Conservation (phyloP, 2,888 invertebrate species). For the Hololepta plana region DNA sequence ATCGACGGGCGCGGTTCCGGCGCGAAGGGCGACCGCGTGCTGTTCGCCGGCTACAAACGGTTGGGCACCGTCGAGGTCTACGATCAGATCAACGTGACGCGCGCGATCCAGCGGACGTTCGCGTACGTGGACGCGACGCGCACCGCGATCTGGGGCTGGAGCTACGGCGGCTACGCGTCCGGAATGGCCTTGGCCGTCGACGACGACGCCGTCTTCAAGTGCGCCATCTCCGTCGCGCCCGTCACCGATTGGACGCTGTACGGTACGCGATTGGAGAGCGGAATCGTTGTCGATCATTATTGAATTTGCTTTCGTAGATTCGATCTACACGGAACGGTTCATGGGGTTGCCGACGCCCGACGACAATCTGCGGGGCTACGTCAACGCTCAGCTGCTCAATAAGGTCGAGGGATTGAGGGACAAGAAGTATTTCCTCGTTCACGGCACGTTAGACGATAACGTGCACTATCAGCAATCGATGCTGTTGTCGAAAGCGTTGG, state of each 20-base stretch:
- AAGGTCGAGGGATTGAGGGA: slow-evolving; percentile 37
- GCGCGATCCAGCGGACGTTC: slow-evolving; percentile 45
- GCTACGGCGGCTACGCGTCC: slow-evolving; percentile 90
- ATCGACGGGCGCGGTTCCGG: slow-evolving; percentile 88
- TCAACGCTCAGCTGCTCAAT: slow-evolving; percentile 55
- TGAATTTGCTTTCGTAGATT: slow-evolving; percentile 56
- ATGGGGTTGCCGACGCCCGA: slow-evolving; percentile 65
- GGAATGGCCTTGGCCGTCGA: slow-evolving; percentile 75
- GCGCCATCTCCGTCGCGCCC: slow-evolving; percentile 90
- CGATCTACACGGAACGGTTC: slow-evolving; percentile 92
- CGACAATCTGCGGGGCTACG: slow-evolving; percentile 61
- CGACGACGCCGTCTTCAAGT: slow-evolving; percentile 57
- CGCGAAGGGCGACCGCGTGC: slow-evolving; percentile 61
- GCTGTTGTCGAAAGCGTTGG: slow-evolving; percentile 73
- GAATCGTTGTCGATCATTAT: background rate
- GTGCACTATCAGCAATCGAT: slow-evolving; percentile 96
- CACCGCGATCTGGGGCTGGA: slow-evolving; percentile 97
- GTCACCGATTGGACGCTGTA: slow-evolving; percentile 94
- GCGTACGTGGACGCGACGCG: slow-evolving; percentile 60
- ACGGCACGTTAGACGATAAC: slow-evolving; percentile 90
- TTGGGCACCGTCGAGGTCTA: slow-evolving; percentile 81
- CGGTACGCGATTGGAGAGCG: slow-evolving; percentile 37
- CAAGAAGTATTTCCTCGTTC: slow-evolving; percentile 78
- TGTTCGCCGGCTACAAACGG: slow-evolving; percentile 65
- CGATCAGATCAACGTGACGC: slow-evolving; percentile 78